Base-by-base conservation (phyloP, 1,140 invertebrate species). In the Probaryconus sp. region DNA sequence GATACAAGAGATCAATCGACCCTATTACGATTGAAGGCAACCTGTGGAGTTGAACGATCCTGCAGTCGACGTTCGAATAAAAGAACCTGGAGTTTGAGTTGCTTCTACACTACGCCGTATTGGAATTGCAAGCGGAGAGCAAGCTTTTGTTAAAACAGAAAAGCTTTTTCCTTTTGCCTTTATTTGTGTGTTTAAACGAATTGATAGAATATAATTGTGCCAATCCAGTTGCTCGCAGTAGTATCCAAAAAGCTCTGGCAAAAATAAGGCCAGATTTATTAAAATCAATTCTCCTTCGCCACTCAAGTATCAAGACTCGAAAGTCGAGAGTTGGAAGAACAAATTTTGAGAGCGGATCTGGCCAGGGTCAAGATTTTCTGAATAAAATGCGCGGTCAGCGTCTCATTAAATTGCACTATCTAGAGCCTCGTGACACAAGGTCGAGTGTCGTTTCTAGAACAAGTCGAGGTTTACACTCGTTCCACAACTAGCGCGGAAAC, bases 1-100 rank as follows among this genome's bases (percentile, higher is more conserved):
- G 71, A 60, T 63, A 47, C 58, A 69, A 42, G 47, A 61, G 71
- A 63, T 75, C 56, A 75, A 64, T 75, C 64, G 58, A 67, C 63
- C 42, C 71, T 74, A 56, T 68, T 67, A 68, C 63, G 71, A 63
- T 50, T 51, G 63, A 58, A 67, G 24, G 63, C 71, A 74, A 74
- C 71, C 71, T 74, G 71, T 74, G 63, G 71, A 74, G 48, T 68
- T 38, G 61, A 65, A 48, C 61, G 40, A 65, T 55, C 38, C 35
- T 64, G 33, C 45, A 51, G 60, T 64, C 55, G 40, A 67, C 45
- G 50, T 61, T 26, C 48, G 50, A 63, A 68, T 68, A 74, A 63
- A 68, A 68, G 63, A 74, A 74, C 30, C 20, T 42, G 2, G 33
- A 18, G 24, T 47, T 20, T n/a, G 14, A 51, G 17, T 42, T 18